A percentile compares a stretch with the other conserved stretches of the same genome.
phyloP scores from a whole-genome alignment of 2,797 vertebrate species.

The Yasuhikotakia modesta region DNA sequence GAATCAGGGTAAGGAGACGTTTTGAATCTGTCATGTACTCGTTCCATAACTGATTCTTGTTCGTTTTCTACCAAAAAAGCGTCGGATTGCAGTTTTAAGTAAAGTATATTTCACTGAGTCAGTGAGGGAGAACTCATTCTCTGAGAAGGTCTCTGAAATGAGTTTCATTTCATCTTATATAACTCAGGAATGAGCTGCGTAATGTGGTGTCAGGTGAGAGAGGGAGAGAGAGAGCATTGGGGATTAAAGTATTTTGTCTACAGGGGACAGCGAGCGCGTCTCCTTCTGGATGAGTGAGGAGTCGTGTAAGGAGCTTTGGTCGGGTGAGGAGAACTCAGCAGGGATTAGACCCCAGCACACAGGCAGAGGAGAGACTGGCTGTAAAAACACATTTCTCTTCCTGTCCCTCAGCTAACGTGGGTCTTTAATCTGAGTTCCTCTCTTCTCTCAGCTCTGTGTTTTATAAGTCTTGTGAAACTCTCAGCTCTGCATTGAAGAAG shows the following conservation, averaged over 20 bases:
- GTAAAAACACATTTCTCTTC: slow-evolving; percentile 51
- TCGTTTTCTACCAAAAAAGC: no score
- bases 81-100: neutral
- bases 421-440: slow-evolving; percentile 51
- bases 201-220: slow-evolving; percentile 17
- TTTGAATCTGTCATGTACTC: no score
- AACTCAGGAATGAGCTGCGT: slow-evolving; percentile 38
- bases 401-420: slow-evolving; percentile 48
- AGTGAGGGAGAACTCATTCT: neutral
- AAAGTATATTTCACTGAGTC: slow-evolving; percentile 11
- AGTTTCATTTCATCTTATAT: slow-evolving; percentile 41
- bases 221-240: slow-evolving; percentile 25
- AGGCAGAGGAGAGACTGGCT: slow-evolving; percentile 52
- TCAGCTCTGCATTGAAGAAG: slow-evolving; percentile 12
- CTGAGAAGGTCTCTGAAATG: slow-evolving; percentile 19
- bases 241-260: slow-evolving; percentile 45
- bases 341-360: slow-evolving; percentile 68
- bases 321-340: slow-evolving; percentile 64
- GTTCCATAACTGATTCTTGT: no score
- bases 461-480: slow-evolving; percentile 31
- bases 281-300: slow-evolving; percentile 51
- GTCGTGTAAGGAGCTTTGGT: slow-evolving; percentile 71
- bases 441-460: slow-evolving; percentile 16
- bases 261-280: slow-evolving; percentile 13
- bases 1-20: no score